A percentile compares a stretch with the other conserved stretches of the same genome.
Conservation (phyloP, 2,113 vertebrate genomes). For the Peromyscus maniculatus region DNA sequence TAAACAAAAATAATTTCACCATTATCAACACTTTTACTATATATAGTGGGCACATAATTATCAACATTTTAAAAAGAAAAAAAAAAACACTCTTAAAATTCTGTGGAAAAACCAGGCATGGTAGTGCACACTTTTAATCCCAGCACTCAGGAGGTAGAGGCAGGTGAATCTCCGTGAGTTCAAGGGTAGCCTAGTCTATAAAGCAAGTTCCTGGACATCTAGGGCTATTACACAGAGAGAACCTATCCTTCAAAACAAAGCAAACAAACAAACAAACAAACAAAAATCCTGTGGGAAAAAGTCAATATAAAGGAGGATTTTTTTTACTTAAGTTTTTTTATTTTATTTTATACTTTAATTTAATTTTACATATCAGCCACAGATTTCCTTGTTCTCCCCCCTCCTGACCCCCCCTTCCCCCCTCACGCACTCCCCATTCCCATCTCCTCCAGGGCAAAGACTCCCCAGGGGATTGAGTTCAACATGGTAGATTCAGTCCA, state of each 20-base stretch:
- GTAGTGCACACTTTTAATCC: neutral
- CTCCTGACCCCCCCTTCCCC: no score
- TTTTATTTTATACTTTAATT: no score
- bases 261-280: neutral
- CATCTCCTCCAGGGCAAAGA: no score
- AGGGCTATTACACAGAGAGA: neutral
- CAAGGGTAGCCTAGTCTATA: neutral
- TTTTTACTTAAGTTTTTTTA: neutral
- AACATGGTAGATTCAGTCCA: no score
- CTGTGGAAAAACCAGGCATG: neutral
- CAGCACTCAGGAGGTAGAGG: neutral
- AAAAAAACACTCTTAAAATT: neutral
- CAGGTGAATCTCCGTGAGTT: neutral
- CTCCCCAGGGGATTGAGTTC: no score
- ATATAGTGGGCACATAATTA: neutral
- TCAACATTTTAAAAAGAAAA: neutral
- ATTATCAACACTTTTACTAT: neutral
- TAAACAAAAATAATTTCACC: constrained; percentile 9
- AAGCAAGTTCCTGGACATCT: neutral
- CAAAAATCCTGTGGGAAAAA: neutral
- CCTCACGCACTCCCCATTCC: no score
- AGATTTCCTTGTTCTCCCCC: no score
- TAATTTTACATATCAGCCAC: no score
- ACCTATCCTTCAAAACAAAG: neutral
- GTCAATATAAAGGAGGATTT: neutral